A percentile compares a stretch with the other conserved stretches of the same genome.
Evolutionary conservation across 2,113 vertebrate genomes (phyloP).

Genomic region (Peromyscus californicus): DNA sequence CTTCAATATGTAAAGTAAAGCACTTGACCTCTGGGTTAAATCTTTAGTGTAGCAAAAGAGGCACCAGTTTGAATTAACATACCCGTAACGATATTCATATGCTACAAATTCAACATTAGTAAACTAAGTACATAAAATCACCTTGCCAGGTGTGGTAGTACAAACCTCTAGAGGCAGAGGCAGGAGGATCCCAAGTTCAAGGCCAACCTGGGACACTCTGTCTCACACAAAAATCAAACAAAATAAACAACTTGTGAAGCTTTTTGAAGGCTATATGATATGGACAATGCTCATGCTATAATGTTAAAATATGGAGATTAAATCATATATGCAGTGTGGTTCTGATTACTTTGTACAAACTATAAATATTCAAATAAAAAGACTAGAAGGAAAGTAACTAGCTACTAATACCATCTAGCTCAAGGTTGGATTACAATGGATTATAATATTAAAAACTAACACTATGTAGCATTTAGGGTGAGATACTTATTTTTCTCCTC

Average conservation of each 20-base stretch:
- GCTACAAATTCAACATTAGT: neutral
- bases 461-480: neutral
- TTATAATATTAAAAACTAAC: slow-evolving; percentile 42
- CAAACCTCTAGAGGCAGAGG: neutral
- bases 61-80: slow-evolving; percentile 47
- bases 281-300: slow-evolving; percentile 4
- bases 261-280: slow-evolving; percentile 35
- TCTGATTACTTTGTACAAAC: neutral
- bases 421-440: neutral
- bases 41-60: neutral
- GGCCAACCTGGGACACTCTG: neutral
- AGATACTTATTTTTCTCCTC: neutral
- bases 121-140: slow-evolving; percentile 16
- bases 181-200: neutral
- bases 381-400: slow-evolving; percentile 34
- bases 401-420: neutral
- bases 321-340: neutral
- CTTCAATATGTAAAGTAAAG: neutral
- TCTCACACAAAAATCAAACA: neutral
- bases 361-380: slow-evolving; percentile 54
- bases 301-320: slow-evolving; percentile 54
- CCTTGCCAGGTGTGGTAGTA: neutral
- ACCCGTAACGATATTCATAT: slow-evolving; percentile 28
- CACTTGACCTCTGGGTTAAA: neutral
- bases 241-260: neutral